Evolutionary conservation across 2,113 vertebrate genomes (phyloP).

Genomic region (Bostrychus sinensis): DNA sequence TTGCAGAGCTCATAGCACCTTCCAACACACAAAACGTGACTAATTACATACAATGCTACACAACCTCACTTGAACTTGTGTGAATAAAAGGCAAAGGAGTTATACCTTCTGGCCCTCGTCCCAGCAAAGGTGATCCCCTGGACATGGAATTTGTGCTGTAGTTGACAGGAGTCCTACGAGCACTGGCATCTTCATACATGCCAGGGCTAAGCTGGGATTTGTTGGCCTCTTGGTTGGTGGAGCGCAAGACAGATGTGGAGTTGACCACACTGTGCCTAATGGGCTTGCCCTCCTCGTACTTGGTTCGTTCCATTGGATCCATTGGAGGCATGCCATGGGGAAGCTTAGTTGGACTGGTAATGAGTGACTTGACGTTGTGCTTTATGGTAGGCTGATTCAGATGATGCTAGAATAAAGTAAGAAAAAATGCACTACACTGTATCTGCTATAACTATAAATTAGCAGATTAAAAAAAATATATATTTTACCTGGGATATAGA

Average conservation of each 20-base stretch:
- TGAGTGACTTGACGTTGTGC: constrained; percentile 98
- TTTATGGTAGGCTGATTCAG: constrained; percentile 93
- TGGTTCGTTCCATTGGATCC: constrained; percentile 87
- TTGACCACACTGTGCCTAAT: constrained; percentile 94
- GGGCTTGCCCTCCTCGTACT: constrained; percentile 91
- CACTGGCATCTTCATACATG: constrained; percentile 93
- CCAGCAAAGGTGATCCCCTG: constrained; percentile 93
- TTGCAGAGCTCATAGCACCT: constrained; percentile 87
- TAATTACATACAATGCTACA: neutral
- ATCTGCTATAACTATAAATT: too few relatives aligned
- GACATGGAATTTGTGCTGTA: constrained; percentile 89
- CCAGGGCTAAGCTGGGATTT: constrained; percentile 95
- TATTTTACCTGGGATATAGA: constrained; percentile 91
- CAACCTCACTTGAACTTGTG: neutral
- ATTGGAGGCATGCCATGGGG: constrained; percentile 86
- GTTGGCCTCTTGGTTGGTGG: constrained; percentile 89
- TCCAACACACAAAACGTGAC: constrained; percentile 14
- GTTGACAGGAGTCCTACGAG: constrained; percentile 92
- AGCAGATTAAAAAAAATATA: too few relatives aligned
- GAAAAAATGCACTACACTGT: neutral
- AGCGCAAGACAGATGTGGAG: constrained; percentile 94
- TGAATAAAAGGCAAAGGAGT: neutral
- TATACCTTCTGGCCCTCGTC: constrained; percentile 87
- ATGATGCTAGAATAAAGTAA: constrained; percentile 81
- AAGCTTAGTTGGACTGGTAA: constrained; percentile 91